Evolutionary conservation across 2,113 vertebrate species (phyloP).

Genomic region (Mustela lutreola): DNA sequence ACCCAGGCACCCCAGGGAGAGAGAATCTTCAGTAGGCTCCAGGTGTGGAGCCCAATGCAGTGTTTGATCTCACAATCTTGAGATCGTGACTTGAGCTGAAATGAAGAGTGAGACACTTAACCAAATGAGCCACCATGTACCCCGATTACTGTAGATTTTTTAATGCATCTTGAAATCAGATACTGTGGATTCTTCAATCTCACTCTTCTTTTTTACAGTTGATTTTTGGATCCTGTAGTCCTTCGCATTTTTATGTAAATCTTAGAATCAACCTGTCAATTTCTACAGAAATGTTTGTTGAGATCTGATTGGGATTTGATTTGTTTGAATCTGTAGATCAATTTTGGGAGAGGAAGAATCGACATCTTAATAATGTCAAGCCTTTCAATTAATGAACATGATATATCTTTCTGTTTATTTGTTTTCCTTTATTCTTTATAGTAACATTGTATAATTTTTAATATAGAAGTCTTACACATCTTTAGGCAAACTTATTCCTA

Average conservation of each 20-base stretch:
- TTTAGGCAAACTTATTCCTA: not conserved
- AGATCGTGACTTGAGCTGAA: not conserved
- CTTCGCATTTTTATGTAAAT: not conserved
- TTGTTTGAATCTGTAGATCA: not conserved
- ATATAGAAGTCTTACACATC: not conserved
- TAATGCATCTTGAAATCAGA: slow-evolving; percentile 27
- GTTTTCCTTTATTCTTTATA: slow-evolving; percentile 24
- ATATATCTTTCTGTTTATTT: not conserved
- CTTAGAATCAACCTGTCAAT: slow-evolving; percentile 46
- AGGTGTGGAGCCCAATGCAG: not conserved
- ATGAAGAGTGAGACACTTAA: not conserved
- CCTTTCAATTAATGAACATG: not conserved
- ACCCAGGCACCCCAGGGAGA: no score
- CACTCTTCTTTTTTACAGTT: slow-evolving; percentile 13
- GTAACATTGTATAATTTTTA: slow-evolving; percentile 29
- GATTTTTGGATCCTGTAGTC: not conserved
- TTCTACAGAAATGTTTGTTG: not conserved
- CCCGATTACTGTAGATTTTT: not conserved
- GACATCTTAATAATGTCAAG: not conserved
- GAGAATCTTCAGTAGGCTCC: not conserved
- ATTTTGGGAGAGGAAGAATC: not conserved
- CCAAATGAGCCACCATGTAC: not conserved
- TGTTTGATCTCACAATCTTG: not conserved
- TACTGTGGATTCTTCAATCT: not conserved
- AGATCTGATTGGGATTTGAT: not conserved